Base-by-base conservation (phyloP, 2,888 invertebrate genomes). In the Strigamia transsilvanica region DNA sequence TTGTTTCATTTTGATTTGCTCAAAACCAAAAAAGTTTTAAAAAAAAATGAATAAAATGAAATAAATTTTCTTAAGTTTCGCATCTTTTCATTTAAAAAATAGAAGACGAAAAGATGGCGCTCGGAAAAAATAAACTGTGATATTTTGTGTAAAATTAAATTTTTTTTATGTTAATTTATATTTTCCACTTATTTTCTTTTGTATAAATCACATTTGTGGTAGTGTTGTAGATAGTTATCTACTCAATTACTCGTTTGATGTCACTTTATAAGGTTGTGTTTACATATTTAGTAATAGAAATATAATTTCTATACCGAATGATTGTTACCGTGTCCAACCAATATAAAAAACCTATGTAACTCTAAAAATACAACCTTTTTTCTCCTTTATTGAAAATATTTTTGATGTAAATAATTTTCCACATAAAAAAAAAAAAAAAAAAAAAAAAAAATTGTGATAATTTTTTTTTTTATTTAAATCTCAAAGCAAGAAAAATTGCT, bases 221-320 rank as follows among this genome's bases (percentile, higher is more conserved):
- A 73, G 73, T 7, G 6, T 23, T 73, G 73, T 73, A 32, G 73
- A 73, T 73, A n/a, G 27, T 73, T 27, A 73, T 73, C 73, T 73
- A 73, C 73, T 73, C 73, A 73, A 73, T 73, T 73, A 27, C 27
- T 32, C 13, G 73, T 73, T 73, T 73, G 73, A 73, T 73, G 73
- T 73, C 4, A 15, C 32, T 51, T 51, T 51, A 73, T 23, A 21
- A 2, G n/a, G 21, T 66, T 66, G 21, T 66, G 13, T 66, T 66
- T 38, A 1, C 38, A 6, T 38, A 38, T 38, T 51, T 51, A 51
- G 51, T 18, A 51, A 51, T 51, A 51, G 51, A 38, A 38, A 46
- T 46, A 56, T 56, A 56, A 56, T 56, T 56, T 56, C 15, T 2
- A 18, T 56, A 56, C 56, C 18, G 7, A 27, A 27, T 27, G 3